Evolutionary conservation across 2,797 vertebrate species (phyloP), one percentile per base, ranked within the genome.

Genomic region (Melanotaenia boesemani): DNA sequence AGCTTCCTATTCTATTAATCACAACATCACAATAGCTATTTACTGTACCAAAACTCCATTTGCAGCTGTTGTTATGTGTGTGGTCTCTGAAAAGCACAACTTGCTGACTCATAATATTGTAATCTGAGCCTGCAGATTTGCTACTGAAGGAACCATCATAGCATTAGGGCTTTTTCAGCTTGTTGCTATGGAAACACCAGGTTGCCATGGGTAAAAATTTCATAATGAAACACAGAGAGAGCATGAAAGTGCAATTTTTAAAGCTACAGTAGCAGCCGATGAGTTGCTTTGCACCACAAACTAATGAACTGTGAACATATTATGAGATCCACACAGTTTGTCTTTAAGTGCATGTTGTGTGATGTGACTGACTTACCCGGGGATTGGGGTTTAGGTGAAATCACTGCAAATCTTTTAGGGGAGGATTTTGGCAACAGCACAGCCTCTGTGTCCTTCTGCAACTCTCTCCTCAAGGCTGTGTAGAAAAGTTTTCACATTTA

Each of bases 341-440:
- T 68, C 50, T 50, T 48, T 52, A 70, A 24, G 72, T 59, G 54
- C 30, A 12, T 44, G 41, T 5, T 24, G 32, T 39, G 32, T 63
- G 56, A 68, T 18, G 20, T 22, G 50, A 15, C 1, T 1, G 44
- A 88, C 93, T 91, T 95, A 99, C 97, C 95, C 88, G 96, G 96
- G 8, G 97, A 98, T 62, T 97, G 96, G 46, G 94, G 94, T 62
- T 97, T 99, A 67, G 95, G 94, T 3, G 96, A 70, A 65, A 96
- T 91, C 79, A 94, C 89, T 0, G 85, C 93, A 72, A 91, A 93
- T 84, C 93, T 95, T 93, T 97, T 98, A 6, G 97, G 97, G 20
- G 97, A 97, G 10, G 95, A 96, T 70, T 93, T 76, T 2, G 91
- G 34, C 7, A 94, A 86, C 50, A 87, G 94, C 24, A 28, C 80